Evolutionary conservation across 2,888 invertebrate species (phyloP).

Genomic region (Pristionchus japonicus): DNA sequence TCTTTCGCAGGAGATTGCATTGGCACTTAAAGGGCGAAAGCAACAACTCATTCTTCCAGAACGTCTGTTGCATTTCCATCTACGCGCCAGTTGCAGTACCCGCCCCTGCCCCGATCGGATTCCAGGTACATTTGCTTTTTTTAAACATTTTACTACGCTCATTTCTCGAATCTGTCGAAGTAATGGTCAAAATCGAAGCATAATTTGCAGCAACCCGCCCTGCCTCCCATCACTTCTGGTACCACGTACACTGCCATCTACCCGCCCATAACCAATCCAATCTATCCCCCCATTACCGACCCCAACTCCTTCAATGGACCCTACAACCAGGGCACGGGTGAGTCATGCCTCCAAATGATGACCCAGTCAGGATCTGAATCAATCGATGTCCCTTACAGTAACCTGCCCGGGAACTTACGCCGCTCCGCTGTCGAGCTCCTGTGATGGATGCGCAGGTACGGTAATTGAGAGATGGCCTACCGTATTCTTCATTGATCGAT

Average conservation of each 20-base stretch:
- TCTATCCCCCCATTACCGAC: background rate
- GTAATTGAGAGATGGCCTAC: background rate
- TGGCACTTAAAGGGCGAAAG: no score
- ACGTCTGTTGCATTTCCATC: constrained; percentile 61
- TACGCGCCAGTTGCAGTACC: background rate
- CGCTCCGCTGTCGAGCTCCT: background rate
- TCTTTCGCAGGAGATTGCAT: no score
- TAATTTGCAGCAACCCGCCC: constrained; percentile 49
- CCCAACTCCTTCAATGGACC: constrained; percentile 49
- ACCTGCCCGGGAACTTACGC: constrained; percentile 34
- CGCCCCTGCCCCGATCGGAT: background rate
- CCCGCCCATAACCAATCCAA: background rate
- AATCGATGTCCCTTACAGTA: background rate
- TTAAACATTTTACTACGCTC: no score
- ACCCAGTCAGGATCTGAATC: background rate
- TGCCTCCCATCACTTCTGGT: background rate
- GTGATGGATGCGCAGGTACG: constrained; percentile 19
- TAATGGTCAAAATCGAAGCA: background rate
- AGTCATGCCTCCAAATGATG: background rate
- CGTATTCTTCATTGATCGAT: background rate
- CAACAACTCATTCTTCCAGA: no score
- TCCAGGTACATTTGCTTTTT: no score
- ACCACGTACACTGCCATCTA: background rate
- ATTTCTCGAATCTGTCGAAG: no score
- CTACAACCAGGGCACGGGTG: constrained; percentile 58